A percentile compares a stretch with the other conserved stretches of the same genome.
These are phyloP conservation scores for Manis crassicaudata DNA, from an alignment of 2,797 vertebrate genomes.

Conservation along the genomic window DNA sequence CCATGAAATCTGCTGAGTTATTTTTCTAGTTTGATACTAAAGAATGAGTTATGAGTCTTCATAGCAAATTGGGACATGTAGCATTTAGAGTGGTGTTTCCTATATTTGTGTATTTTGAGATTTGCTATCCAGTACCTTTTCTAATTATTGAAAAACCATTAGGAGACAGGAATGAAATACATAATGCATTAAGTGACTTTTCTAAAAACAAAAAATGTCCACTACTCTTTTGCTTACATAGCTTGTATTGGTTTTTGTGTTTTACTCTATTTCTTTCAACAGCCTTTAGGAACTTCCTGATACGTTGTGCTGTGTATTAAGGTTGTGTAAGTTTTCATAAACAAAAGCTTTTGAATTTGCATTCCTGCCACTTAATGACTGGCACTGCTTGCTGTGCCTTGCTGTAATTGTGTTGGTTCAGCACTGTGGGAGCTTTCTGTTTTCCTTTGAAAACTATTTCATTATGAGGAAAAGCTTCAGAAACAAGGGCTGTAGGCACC, in stretches of 20 bases:
- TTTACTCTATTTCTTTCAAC: constrained; percentile 60
- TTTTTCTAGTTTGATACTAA: constrained; percentile 48
- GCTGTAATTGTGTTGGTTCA: constrained; percentile 74
- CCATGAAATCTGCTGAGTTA: not conserved
- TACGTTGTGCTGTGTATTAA: constrained; percentile 40
- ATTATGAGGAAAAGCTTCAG: constrained; percentile 60
- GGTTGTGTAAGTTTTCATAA: constrained; percentile 61
- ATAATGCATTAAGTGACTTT: constrained; percentile 3
- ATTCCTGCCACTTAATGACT: constrained; percentile 77
- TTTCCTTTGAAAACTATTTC: constrained; percentile 75
- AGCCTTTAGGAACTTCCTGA: constrained; percentile 28
- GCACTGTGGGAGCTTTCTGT: constrained; percentile 67
- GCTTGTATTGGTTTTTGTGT: constrained; percentile 35
- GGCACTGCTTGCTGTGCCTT: constrained; percentile 72
- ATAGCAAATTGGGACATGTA: not conserved
- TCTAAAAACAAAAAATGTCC: not conserved
- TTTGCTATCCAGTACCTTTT: not conserved
- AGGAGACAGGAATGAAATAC: constrained; percentile 56
- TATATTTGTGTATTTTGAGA: constrained; percentile 46
- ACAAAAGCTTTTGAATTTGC: constrained; percentile 76
- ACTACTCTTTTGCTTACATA: constrained; percentile 50
- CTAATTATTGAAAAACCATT: constrained; percentile 45
- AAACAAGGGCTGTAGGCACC: constrained; percentile 46
- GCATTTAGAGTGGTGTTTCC: not conserved
- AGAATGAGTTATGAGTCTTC: not conserved